Conservation (phyloP, 2,797 vertebrate genomes). For the Poecilia velifera region DNA sequence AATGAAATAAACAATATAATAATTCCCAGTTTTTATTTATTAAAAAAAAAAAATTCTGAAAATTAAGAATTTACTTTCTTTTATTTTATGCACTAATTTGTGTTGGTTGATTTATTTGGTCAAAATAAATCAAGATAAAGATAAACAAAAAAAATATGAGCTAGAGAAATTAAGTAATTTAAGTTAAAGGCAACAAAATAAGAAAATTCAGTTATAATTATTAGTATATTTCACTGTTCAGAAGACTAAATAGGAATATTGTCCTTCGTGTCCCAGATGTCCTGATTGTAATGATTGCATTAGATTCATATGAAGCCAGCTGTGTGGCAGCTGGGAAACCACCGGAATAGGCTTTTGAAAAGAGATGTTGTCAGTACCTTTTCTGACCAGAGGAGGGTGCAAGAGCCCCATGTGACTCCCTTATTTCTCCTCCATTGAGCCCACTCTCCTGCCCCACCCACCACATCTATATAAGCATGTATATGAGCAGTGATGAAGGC, state of each 20-base stretch:
- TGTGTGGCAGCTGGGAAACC: neutral
- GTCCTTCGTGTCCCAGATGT: neutral
- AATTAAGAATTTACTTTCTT: neutral
- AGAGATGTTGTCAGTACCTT: conserved; percentile 19
- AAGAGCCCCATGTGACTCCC: conserved; percentile 59
- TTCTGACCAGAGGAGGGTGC: conserved; percentile 74
- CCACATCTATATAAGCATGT: conserved; percentile 38
- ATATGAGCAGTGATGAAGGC: conserved; percentile 53
- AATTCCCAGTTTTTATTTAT: neutral
- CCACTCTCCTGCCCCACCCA: conserved; percentile 31
- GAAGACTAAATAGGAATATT: neutral
- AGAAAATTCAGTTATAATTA: neutral
- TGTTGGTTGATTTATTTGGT: neutral
- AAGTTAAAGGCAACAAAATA: neutral
- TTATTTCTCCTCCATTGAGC: conserved; percentile 24
- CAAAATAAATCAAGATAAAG: neutral
- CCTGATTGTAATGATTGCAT: neutral
- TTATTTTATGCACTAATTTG: neutral
- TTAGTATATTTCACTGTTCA: neutral
- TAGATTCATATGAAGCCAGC: neutral
- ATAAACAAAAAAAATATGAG: neutral
- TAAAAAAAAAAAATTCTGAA: neutral
- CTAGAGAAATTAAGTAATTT: neutral
- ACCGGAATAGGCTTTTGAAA: neutral
- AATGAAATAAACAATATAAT: neutral